These are phyloP conservation scores for Nymphicus hollandicus DNA, from an alignment of 2,113 vertebrate species.

Conservation along the genomic window DNA sequence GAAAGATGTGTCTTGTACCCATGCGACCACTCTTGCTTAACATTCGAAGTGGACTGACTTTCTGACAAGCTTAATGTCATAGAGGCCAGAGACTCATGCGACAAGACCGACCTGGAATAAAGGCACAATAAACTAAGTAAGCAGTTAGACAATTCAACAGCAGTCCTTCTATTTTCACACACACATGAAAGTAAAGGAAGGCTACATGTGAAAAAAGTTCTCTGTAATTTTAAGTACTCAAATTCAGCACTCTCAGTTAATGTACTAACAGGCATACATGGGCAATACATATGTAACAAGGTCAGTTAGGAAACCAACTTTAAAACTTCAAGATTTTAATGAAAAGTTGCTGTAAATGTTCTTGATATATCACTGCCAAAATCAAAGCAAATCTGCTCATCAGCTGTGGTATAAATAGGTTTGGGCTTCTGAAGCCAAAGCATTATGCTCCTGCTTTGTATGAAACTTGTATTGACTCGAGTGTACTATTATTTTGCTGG, in stretches of 20 bases:
- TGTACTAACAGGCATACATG: background rate
- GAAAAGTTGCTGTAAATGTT: background rate
- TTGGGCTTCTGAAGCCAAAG: background rate
- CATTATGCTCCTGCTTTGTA: background rate
- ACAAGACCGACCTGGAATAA: slow-evolving; percentile 83
- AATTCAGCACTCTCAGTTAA: background rate
- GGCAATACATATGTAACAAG: background rate
- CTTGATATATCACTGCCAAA: background rate
- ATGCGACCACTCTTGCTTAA: slow-evolving; percentile 86
- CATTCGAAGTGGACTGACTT: slow-evolving; percentile 80
- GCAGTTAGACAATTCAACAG: background rate
- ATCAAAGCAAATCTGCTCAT: background rate
- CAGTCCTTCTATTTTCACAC: background rate
- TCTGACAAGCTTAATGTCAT: slow-evolving; percentile 84
- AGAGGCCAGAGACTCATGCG: slow-evolving; percentile 84
- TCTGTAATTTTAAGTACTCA: background rate
- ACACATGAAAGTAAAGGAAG: background rate
- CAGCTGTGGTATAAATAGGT: fast-evolving
- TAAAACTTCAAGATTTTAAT: background rate
- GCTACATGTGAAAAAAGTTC: background rate
- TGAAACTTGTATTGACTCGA: background rate
- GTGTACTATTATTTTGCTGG: background rate
- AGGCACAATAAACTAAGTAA: background rate
- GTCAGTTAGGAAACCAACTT: background rate
- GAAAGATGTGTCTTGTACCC: slow-evolving; percentile 81